Evolutionary conservation across 2,113 vertebrate species (phyloP).

Genomic region (Amazona vittata): DNA sequence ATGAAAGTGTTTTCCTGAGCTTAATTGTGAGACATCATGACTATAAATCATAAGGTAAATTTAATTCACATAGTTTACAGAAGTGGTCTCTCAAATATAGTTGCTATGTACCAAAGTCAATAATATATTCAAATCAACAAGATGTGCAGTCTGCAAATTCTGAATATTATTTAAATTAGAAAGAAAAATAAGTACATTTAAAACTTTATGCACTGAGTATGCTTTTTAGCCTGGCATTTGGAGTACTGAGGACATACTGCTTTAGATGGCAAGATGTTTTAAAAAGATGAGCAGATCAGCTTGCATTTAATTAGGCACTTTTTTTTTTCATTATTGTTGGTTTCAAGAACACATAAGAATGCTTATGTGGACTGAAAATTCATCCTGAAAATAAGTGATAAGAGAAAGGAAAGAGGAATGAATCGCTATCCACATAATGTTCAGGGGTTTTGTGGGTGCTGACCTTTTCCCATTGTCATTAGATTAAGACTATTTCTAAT

Average conservation of each 20-base stretch:
- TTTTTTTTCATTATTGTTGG: not conserved
- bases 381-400: not conserved
- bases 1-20: conserved; percentile 33
- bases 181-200: not conserved
- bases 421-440: not conserved
- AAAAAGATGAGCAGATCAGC: not conserved
- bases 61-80: not conserved
- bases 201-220: not conserved
- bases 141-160: not conserved
- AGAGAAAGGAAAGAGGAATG: not conserved
- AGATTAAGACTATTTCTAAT: not conserved
- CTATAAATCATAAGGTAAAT: not conserved
- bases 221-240: not conserved
- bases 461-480: not conserved
- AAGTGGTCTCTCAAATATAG: not conserved
- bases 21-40: conserved; percentile 13
- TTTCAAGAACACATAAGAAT: not conserved
- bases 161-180: not conserved
- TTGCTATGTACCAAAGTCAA: not conserved
- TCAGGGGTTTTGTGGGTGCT: not conserved
- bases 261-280: not conserved
- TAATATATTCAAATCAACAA: not conserved
- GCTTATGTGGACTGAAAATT: not conserved
- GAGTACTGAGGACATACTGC: not conserved
- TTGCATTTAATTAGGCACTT: not conserved